Evolutionary conservation across 2,888 invertebrate species (phyloP).

Genomic region (Anthrax anthrax): DNA sequence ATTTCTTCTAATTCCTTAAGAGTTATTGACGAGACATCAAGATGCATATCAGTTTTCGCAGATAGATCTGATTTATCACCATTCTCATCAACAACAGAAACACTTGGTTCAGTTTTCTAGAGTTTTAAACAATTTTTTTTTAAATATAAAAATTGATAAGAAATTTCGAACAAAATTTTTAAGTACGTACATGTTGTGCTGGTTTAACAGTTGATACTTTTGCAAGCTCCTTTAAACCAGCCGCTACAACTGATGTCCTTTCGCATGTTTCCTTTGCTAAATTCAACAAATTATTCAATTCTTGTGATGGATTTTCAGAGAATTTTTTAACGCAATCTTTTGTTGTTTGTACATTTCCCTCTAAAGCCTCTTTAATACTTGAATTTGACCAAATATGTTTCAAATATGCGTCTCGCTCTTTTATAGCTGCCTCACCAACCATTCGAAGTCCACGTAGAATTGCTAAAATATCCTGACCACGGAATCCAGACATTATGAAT

Average conservation of each 20-base stretch:
- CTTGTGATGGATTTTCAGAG: slow-evolving; percentile 21
- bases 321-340: slow-evolving; percentile 17
- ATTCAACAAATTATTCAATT: slow-evolving; percentile 31
- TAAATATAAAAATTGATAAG: too few relatives aligned
- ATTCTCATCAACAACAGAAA: too few relatives aligned
- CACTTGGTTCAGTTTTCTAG: too few relatives aligned
- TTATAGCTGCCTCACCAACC: slow-evolving; percentile 49
- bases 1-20: slow-evolving; percentile 32
- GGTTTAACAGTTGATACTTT: slow-evolving; percentile 5
- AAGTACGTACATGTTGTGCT: too few relatives aligned
- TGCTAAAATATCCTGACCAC: slow-evolving; percentile 48
- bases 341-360: slow-evolving; percentile 19
- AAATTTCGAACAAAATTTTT: too few relatives aligned
- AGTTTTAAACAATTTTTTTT: too few relatives aligned
- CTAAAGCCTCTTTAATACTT: slow-evolving; percentile 42
- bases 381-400: slow-evolving; percentile 54
- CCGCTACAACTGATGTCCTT: slow-evolving; percentile 51
- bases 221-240: slow-evolving; percentile 51
- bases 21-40: slow-evolving; percentile 28
- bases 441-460: slow-evolving; percentile 54
- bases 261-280: slow-evolving; percentile 44
- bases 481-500: slow-evolving; percentile 23
- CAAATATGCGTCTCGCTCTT: slow-evolving; percentile 47
- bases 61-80: too few relatives aligned
- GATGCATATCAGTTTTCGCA: background rate